Evolutionary conservation across 2,888 invertebrate genomes (phyloP), one percentile per base, ranked within the genome.

Genomic region (Smittia aterrima): DNA sequence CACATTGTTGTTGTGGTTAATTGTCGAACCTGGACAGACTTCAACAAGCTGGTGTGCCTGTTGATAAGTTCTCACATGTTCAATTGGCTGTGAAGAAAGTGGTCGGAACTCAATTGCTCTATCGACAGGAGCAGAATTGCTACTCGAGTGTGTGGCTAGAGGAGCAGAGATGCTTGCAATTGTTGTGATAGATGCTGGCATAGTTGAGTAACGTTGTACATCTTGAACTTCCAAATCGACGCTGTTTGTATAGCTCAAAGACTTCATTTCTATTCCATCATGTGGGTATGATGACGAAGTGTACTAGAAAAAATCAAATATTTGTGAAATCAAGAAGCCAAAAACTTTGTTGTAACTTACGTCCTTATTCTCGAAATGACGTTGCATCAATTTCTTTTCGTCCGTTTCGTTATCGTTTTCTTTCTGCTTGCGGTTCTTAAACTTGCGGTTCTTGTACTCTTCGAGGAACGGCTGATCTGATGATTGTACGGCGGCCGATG

Each of bases 331-430:
- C 16, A 47, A 11, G 16, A 47, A 38, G 11, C 38, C 27, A 66
- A 2, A 66, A 27, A 1, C 7, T 32, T 66, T 3, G 20, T 4
- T n/a, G 24, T 62, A 72, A 78, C 80, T 79, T 77, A 82, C 81
- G 71, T 79, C 78, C 18, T 58, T 70, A 76, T 75, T 75, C 75
- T 74, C 68, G 75, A 68, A 16, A 76, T 75, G 67, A 76, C 77
- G 54, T 75, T 72, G 27, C 53, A 70, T 54, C 9, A 16, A 16
- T 25, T 70, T 47, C 20, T 18, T 72, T 11, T 62, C 72, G 9
- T 72, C 72, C 25, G 67, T 74, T 62, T 77, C 77, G 67, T 78
- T 78, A 78, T 84, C 83, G 79, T 83, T 83, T 78, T 83, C 83
- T 77, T 82, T 79, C 81, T 82, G 77, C 82, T 53, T 16, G 66